Evolutionary conservation across 1,140 invertebrate genomes (phyloP).

Genomic region (Stegodyphus mimosarum): DNA sequence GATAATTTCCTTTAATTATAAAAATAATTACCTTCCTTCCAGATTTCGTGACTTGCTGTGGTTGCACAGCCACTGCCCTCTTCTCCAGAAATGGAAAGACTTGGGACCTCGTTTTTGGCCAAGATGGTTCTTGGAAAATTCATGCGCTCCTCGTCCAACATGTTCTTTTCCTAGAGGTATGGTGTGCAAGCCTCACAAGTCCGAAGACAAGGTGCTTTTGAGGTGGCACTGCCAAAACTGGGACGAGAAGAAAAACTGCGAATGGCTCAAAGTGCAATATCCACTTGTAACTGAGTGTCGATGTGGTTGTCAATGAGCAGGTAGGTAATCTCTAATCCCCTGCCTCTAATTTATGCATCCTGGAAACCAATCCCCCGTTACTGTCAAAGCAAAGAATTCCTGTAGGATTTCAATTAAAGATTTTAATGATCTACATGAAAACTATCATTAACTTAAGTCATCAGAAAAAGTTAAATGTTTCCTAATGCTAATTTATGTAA

Average conservation of each 20-base stretch:
- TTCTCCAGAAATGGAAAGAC: slow-evolving; percentile 72
- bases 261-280: slow-evolving; percentile 71
- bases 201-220: slow-evolving; percentile 68
- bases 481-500: neutral
- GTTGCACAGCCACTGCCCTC: slow-evolving; percentile 73
- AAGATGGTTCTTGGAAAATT: slow-evolving; percentile 72
- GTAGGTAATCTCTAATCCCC: neutral
- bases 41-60: slow-evolving; percentile 72
- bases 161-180: slow-evolving; percentile 75
- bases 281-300: slow-evolving; percentile 72
- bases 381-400: too few relatives aligned
- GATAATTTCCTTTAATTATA: too few relatives aligned
- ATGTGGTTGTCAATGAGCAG: slow-evolving; percentile 67
- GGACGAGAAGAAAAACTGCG: slow-evolving; percentile 66
- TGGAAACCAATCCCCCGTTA: too few relatives aligned
- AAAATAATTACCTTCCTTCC: neutral
- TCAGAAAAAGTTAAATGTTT: neutral
- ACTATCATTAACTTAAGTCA: too few relatives aligned
- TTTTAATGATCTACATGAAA: too few relatives aligned
- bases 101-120: slow-evolving; percentile 74
- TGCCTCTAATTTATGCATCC: neutral
- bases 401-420: too few relatives aligned
- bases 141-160: slow-evolving; percentile 69
- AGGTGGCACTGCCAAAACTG: slow-evolving; percentile 70
- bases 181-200: slow-evolving; percentile 69